These are phyloP conservation scores for Malthinus seriepunctatus DNA, from an alignment of 2,888 invertebrate species.

Conservation along the genomic window DNA sequence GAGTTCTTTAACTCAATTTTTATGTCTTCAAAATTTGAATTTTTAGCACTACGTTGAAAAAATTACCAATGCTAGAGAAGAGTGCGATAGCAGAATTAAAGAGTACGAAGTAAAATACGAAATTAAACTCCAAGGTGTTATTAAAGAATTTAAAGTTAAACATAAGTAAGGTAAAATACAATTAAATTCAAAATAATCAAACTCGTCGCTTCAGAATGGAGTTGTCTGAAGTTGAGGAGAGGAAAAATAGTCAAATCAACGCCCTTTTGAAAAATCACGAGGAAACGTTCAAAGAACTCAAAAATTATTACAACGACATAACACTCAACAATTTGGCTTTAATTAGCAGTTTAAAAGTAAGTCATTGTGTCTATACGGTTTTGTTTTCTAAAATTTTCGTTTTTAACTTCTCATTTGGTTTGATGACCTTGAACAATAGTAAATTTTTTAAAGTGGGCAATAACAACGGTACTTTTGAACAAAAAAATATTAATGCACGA, in stretches of 20 bases:
- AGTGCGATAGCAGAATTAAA: slow-evolving; percentile 69
- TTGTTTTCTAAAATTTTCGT: not conserved
- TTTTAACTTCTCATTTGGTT: too few relatives aligned
- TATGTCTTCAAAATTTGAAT: too few relatives aligned
- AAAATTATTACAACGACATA: slow-evolving; percentile 94
- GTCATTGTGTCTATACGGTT: not conserved
- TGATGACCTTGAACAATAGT: too few relatives aligned
- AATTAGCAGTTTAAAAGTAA: slow-evolving; percentile 84
- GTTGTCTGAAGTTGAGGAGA: slow-evolving; percentile 85
- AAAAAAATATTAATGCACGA: not conserved
- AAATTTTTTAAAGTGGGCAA: too few relatives aligned
- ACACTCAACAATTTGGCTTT: slow-evolving; percentile 92
- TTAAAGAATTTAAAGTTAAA: slow-evolving; percentile 71
- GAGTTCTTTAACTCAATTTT: slow-evolving; percentile 35
- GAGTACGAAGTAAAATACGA: slow-evolving; percentile 74
- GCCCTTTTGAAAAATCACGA: slow-evolving; percentile 82
- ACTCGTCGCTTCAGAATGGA: slow-evolving; percentile 63
- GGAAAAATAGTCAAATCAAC: slow-evolving; percentile 86
- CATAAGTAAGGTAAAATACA: slow-evolving; percentile 53
- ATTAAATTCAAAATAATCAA: not conserved
- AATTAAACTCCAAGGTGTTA: slow-evolving; percentile 71
- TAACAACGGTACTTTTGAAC: too few relatives aligned
- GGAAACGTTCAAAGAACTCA: slow-evolving; percentile 84
- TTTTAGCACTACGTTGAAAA: slow-evolving; percentile 53
- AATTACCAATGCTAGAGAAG: slow-evolving; percentile 61